phyloP scores from a whole-genome alignment of 2,113 vertebrate genomes.

The Chloropsis cyanopogon region DNA sequence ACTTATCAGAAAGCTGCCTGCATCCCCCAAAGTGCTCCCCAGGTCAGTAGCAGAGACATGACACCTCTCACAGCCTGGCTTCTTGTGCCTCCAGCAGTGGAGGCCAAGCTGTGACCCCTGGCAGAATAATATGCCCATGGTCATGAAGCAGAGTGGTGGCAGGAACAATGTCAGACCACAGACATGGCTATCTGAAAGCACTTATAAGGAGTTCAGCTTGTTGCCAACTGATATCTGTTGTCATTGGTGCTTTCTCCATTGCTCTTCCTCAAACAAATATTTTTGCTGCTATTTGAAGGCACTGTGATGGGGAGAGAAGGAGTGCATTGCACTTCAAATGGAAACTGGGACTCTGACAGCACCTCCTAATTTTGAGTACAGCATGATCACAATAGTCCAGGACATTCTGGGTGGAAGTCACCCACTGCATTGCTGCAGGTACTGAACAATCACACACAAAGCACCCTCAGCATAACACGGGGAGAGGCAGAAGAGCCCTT shows the following conservation, averaged over 20 bases:
- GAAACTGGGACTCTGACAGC: neutral
- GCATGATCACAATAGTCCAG: neutral
- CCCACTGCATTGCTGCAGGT: neutral
- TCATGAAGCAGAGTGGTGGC: neutral
- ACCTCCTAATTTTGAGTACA: neutral
- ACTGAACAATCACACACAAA: neutral
- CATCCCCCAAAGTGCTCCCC: neutral
- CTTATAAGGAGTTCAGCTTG: neutral
- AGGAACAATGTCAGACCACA: neutral
- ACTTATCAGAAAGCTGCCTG: neutral
- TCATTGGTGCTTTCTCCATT: neutral
- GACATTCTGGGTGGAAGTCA: neutral
- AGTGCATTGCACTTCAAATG: neutral
- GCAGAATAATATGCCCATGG: neutral
- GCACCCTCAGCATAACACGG: neutral
- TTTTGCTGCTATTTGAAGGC: neutral
- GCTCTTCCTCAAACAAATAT: neutral
- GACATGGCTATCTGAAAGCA: neutral
- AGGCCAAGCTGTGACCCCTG: neutral
- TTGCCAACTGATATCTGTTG: neutral
- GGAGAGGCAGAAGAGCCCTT: neutral
- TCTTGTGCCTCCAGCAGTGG: neutral
- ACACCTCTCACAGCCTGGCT: neutral
- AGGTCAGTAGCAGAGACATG: fast-evolving
- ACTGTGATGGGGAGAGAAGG: neutral